Evolutionary conservation across 2,113 vertebrate genomes (phyloP).

Genomic region (Pachypanchax playfairii): DNA sequence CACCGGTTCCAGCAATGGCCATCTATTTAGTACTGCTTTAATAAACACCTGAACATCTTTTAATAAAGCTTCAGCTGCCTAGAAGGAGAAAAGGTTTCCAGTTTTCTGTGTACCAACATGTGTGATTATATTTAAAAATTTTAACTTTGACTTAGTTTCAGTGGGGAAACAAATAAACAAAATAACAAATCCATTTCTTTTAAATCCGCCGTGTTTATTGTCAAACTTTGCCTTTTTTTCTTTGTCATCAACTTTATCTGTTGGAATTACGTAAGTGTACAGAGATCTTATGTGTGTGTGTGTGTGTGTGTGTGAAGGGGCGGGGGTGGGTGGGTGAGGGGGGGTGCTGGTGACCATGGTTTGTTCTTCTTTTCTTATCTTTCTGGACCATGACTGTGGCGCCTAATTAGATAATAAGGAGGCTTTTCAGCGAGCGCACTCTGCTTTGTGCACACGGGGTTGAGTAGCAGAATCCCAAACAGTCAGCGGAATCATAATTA

Average conservation of each 20-base stretch:
- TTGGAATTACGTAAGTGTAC: too few species aligned
- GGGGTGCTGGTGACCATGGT: constrained; percentile 19
- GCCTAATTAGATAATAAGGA: constrained; percentile 64
- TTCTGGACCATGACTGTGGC: constrained; percentile 61
- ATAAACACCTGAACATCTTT: too few species aligned
- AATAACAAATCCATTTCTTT: not conserved
- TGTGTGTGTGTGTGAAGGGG: constrained; percentile 38
- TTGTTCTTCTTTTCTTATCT: constrained; percentile 58
- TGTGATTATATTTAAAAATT: too few species aligned
- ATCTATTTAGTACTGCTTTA: too few species aligned
- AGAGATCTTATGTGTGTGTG: too few species aligned
- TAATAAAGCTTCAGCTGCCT: too few species aligned
- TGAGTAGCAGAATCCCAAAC: constrained; percentile 44
- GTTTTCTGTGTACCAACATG: too few species aligned
- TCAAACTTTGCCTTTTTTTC: not conserved
- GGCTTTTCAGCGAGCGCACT: constrained; percentile 61
- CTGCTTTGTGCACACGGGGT: constrained; percentile 3
- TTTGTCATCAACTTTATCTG: too few species aligned
- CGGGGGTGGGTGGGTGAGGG: not conserved
- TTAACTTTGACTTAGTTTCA: too few species aligned
- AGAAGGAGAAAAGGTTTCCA: too few species aligned
- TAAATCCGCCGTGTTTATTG: constrained; percentile 5
- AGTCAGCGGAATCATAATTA: constrained; percentile 38
- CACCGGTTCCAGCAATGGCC: too few species aligned
- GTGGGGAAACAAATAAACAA: too few species aligned